These are phyloP conservation scores for Cheilosia vernalis DNA, from an alignment of 2,888 invertebrate genomes.

Conservation along the genomic window DNA sequence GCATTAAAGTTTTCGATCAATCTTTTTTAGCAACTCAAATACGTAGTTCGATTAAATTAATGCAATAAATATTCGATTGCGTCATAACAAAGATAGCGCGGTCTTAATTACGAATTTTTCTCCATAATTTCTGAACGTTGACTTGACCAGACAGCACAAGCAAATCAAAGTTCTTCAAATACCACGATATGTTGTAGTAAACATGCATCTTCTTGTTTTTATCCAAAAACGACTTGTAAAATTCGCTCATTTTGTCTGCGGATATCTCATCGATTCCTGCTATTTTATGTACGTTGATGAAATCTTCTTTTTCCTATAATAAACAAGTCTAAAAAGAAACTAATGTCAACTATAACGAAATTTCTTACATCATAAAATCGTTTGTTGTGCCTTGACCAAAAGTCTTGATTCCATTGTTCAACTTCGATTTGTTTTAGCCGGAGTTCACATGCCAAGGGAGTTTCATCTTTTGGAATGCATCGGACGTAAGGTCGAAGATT, in stretches of 20 bases:
- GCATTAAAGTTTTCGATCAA: no score
- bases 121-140: conserved; percentile 82
- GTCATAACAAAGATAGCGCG: background rate
- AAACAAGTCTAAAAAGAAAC: conserved; percentile 33
- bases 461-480: conserved; percentile 87
- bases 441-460: conserved; percentile 86
- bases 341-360: conserved; percentile 13
- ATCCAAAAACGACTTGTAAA: conserved; percentile 93
- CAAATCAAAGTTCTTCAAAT: conserved; percentile 89
- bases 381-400: conserved; percentile 92
- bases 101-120: conserved; percentile 34
- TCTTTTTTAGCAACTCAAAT: no score
- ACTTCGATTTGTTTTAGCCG: conserved; percentile 87
- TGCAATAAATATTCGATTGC: no score
- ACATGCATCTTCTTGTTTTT: conserved; percentile 91
- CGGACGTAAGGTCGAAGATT: conserved; percentile 90
- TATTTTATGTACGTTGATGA: conserved; percentile 84
- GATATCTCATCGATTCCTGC: conserved; percentile 85
- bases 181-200: conserved; percentile 92
- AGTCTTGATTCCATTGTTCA: conserved; percentile 92
- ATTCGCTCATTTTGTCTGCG: conserved; percentile 94
- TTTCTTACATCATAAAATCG: conserved; percentile 87
- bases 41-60: no score
- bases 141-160: conserved; percentile 87
- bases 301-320: conserved; percentile 86